Evolutionary conservation across 2,888 invertebrate species (phyloP).

Genomic region (Papilio gigon): DNA sequence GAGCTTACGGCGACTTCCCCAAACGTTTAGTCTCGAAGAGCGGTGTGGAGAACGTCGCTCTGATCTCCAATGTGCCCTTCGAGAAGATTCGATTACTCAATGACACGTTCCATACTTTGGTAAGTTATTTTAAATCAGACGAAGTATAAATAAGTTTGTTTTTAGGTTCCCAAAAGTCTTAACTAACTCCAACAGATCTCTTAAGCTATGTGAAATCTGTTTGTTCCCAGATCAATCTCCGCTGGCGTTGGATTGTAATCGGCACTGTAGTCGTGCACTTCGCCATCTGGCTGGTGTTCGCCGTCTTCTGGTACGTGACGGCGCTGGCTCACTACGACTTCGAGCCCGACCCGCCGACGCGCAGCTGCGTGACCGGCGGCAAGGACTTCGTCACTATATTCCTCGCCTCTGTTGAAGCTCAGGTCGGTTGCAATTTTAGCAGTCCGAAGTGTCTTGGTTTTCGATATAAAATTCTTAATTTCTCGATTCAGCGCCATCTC

Average conservation of each 20-base stretch:
- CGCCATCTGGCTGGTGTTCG: slow-evolving; percentile 75
- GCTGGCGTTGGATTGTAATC: slow-evolving; percentile 78
- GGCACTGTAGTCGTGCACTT: slow-evolving; percentile 75
- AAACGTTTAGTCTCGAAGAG: slow-evolving; percentile 72
- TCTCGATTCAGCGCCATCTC: too few species aligned
- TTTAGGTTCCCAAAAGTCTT: too few species aligned
- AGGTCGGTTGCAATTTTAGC: slow-evolving; percentile 55
- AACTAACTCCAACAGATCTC: background rate
- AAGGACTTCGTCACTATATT: slow-evolving; percentile 77
- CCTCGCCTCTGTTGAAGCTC: slow-evolving; percentile 77
- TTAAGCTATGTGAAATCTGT: background rate
- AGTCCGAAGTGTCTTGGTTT: too few species aligned
- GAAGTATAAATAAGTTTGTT: too few species aligned
- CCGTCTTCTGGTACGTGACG: slow-evolving; percentile 76
- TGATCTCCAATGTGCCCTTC: slow-evolving; percentile 76
- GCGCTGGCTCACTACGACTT: slow-evolving; percentile 77
- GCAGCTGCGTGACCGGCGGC: slow-evolving; percentile 73
- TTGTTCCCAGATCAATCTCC: slow-evolving; percentile 67
- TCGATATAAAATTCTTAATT: too few species aligned
- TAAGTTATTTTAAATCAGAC: slow-evolving; percentile 51
- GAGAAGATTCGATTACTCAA: slow-evolving; percentile 74
- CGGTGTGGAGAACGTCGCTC: slow-evolving; percentile 71
- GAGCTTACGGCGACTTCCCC: slow-evolving; percentile 65
- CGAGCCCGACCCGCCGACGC: slow-evolving; percentile 71
- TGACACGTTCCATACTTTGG: slow-evolving; percentile 76